These are phyloP conservation scores for Bombyx mandarina DNA, from an alignment of 1,140 invertebrate genomes.

Conservation along the genomic window DNA sequence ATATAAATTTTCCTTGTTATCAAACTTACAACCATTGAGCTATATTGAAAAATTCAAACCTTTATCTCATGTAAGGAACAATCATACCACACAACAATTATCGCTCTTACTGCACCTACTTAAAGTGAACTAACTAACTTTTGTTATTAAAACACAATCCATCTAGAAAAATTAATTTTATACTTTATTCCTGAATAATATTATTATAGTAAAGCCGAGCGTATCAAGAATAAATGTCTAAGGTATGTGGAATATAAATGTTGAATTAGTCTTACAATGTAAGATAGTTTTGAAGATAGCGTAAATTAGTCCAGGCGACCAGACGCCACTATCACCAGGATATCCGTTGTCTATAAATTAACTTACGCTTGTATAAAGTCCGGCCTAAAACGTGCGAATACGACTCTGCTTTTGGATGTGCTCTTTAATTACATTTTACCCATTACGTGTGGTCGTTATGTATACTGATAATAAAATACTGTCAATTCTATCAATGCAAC, in stretches of 20 bases:
- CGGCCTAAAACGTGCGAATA: slow-evolving; percentile 21
- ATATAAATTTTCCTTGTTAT: no score
- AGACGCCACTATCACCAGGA: slow-evolving; percentile 36
- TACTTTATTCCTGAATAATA: no score
- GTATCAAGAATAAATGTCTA: neutral
- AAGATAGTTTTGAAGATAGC: slow-evolving; percentile 6
- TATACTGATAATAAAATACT: neutral
- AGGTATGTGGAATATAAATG: slow-evolving; percentile 1
- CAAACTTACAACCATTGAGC: no score
- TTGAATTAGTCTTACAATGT: slow-evolving; percentile 2
- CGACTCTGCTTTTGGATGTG: neutral
- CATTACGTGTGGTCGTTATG: neutral
- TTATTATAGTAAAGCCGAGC: no score
- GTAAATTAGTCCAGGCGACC: slow-evolving; percentile 26
- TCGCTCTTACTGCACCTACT: no score
- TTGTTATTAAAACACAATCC: no score
- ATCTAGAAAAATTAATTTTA: no score
- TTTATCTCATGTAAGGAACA: neutral
- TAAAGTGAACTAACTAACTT: no score
- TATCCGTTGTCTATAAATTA: slow-evolving; percentile 48
- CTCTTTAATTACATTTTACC: neutral
- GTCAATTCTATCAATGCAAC: no score
- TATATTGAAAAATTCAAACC: no score
- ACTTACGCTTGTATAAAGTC: slow-evolving; percentile 20
- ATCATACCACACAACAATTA: neutral